Conservation (phyloP, 2,797 vertebrate genomes). For the Lerista edwardsae region DNA sequence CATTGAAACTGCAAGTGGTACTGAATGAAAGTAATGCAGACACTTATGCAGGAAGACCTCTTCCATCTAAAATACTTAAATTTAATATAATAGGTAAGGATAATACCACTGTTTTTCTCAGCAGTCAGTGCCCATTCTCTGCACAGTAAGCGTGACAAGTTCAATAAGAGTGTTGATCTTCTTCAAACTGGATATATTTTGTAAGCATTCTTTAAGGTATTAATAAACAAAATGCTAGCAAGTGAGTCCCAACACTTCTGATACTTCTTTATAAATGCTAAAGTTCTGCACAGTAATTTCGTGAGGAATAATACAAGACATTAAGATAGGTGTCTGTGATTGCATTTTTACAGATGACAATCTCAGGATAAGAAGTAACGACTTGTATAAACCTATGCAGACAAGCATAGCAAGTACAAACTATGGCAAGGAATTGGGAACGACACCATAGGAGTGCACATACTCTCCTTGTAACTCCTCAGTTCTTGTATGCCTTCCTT, state of each 20-base stretch:
- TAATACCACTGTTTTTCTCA: constrained; percentile 6
- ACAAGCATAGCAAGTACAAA: no score
- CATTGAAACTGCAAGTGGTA: constrained; percentile 82
- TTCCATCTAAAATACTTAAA: constrained; percentile 82
- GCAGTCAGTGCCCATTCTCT: neutral
- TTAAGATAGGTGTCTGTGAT: neutral
- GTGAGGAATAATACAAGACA: no score
- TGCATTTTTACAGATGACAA: no score
- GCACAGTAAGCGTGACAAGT: neutral
- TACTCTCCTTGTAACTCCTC: no score
- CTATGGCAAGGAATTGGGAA: no score
- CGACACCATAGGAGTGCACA: no score
- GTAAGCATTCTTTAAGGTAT: neutral
- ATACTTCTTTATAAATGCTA: neutral
- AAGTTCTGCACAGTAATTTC: no score
- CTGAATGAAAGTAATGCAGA: constrained; percentile 80
- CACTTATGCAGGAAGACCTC: constrained; percentile 76
- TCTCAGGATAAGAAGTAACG: no score
- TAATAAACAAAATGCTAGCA: neutral
- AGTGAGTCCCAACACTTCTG: neutral
- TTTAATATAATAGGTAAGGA: constrained; percentile 89
- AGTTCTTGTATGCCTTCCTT: no score
- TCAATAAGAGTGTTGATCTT: neutral
- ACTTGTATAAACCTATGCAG: no score
- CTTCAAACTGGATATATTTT: neutral